These are phyloP conservation scores for Synanthedon myopaeformis DNA, from an alignment of 2,888 invertebrate genomes.

Conservation along the genomic window DNA sequence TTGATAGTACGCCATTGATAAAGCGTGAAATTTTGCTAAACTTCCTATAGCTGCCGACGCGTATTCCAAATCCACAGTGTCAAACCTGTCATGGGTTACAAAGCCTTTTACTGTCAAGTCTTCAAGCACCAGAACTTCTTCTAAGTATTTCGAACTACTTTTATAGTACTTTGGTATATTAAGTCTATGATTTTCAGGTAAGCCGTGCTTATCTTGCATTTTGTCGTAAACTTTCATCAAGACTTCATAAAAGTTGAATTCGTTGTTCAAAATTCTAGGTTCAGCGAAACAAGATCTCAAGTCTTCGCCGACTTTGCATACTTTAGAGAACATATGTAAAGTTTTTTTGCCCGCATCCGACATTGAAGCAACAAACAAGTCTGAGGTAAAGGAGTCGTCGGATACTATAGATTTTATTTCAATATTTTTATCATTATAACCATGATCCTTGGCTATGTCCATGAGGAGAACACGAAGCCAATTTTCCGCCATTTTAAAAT, in stretches of 20 bases:
- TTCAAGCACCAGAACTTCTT: conserved; percentile 21
- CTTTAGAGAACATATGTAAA: conserved; percentile 32
- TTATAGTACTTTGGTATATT: conserved; percentile 14
- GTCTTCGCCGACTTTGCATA: conserved; percentile 26
- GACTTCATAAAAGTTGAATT: conserved; percentile 2
- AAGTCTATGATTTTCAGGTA: conserved; percentile 5
- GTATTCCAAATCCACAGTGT: conserved; percentile 23
- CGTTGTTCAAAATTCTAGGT: conserved; percentile 5
- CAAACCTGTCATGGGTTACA: conserved; percentile 19
- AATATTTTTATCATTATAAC: conserved; percentile 15
- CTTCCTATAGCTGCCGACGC: conserved; percentile 16
- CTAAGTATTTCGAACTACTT: conserved; percentile 4
- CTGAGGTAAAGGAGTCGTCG: conserved; percentile 26
- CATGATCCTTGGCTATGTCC: conserved; percentile 20
- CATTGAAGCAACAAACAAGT: conserved; percentile 16
- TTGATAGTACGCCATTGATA: conserved; percentile 26
- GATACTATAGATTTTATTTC: conserved; percentile 14
- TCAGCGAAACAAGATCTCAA: conserved; percentile 17
- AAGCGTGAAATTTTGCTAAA: conserved; percentile 31
- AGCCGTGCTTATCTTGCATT: conserved; percentile 8
- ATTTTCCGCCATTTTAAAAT: background rate
- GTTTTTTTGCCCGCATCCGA: conserved; percentile 8
- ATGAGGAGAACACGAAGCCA: conserved; percentile 12
- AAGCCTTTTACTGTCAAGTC: conserved; percentile 23
- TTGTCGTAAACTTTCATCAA: background rate